Percentiles rank a stretch among this genome's conserved stretches.
Evolutionary conservation across 2,113 vertebrate genomes (phyloP).

Genomic region (Stegostoma tigrinum): DNA sequence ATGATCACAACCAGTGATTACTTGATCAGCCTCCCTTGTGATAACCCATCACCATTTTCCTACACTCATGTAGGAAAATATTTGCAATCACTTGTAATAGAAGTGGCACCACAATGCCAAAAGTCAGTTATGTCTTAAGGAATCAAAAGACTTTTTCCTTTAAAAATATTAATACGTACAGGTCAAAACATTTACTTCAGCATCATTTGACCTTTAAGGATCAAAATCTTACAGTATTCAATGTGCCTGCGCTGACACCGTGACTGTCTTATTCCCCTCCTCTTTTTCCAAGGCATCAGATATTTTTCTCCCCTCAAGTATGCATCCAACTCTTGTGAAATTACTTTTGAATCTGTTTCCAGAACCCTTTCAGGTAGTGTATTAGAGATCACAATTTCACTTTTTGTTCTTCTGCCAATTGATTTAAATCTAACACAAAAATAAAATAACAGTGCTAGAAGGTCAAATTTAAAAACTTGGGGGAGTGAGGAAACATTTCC

Average conservation of each 20-base stretch:
- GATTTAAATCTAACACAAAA: background rate
- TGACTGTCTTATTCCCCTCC: background rate
- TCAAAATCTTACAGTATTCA: background rate
- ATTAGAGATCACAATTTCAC: background rate
- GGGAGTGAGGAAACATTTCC: background rate
- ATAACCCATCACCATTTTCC: background rate
- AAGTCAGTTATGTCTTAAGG: background rate
- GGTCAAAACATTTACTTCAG: background rate
- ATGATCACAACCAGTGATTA: background rate
- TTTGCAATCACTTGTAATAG: background rate
- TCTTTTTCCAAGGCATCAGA: background rate
- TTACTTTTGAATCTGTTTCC: background rate
- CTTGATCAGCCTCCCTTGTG: background rate
- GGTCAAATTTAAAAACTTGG: background rate
- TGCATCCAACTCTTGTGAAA: background rate
- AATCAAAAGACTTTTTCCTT: background rate
- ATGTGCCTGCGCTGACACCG: background rate
- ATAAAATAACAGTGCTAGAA: background rate
- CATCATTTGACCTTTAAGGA: background rate
- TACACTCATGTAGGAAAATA: background rate
- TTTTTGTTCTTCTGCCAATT: no score
- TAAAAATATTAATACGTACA: background rate
- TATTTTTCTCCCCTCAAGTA: background rate
- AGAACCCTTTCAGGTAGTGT: background rate
- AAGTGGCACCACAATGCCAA: background rate